Evolutionary conservation across 2,113 vertebrate species (phyloP).

Genomic region (Corythornis cristatus): DNA sequence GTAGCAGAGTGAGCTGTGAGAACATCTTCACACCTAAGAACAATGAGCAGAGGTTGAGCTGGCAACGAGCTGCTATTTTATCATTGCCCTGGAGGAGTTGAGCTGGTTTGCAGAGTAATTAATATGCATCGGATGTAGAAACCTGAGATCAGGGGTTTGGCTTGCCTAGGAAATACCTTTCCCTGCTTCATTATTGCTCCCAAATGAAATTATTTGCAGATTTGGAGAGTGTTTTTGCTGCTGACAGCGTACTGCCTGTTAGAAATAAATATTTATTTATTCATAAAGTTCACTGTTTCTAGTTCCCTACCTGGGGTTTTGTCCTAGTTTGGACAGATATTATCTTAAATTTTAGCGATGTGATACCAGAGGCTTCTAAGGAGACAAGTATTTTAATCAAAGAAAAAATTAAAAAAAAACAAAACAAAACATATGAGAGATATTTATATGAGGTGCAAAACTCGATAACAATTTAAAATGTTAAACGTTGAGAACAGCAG

Average conservation of each 20-base stretch:
- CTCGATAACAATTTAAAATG: no score
- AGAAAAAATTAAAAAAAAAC: no score
- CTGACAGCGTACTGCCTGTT: neutral
- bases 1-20: neutral
- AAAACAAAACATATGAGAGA: no score
- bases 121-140: conserved; percentile 41
- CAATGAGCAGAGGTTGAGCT: conserved; percentile 37
- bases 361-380: no score
- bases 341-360: no score
- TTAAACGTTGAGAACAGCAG: no score
- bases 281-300: neutral
- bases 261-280: neutral
- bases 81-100: conserved; percentile 7
- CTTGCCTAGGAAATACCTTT: conserved; percentile 23
- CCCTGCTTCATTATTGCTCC: neutral
- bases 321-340: no score
- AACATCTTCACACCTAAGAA: conserved; percentile 18
- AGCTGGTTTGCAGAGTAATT: conserved; percentile 45
- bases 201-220: neutral
- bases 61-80: conserved; percentile 18
- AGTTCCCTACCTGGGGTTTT: neutral
- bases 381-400: no score
- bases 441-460: no score
- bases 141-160: conserved; percentile 7
- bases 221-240: neutral